Evolutionary conservation across 2,113 vertebrate species (phyloP).

Genomic region (Acrocephalus arundinaceus): DNA sequence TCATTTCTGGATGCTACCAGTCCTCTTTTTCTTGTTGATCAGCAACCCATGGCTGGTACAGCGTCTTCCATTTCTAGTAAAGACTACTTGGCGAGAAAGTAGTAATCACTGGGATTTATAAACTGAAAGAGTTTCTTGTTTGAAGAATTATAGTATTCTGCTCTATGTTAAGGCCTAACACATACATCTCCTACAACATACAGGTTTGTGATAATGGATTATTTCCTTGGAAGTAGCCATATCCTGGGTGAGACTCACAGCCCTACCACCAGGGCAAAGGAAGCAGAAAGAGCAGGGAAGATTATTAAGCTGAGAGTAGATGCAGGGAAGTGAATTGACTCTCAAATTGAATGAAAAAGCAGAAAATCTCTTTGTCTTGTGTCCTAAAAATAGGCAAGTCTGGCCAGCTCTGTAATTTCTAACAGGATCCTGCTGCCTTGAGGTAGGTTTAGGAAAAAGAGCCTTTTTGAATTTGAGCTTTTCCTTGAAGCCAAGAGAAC

Average conservation of each 20-base stretch:
- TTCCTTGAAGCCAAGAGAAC: background rate
- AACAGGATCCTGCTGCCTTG: background rate
- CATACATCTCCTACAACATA: background rate
- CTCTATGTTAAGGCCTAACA: background rate
- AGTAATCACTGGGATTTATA: background rate
- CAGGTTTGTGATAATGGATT: background rate
- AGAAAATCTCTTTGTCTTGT: background rate
- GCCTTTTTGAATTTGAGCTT: background rate
- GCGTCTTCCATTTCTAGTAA: background rate
- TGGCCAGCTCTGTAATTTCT: background rate
- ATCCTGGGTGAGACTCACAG: background rate
- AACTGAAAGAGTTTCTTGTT: background rate
- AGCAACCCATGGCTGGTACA: background rate
- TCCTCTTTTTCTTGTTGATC: background rate
- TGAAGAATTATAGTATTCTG: background rate
- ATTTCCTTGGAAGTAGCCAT: background rate
- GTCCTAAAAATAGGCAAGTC: background rate
- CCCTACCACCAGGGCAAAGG: background rate
- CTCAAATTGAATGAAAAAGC: background rate
- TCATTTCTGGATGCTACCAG: background rate
- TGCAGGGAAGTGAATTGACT: background rate
- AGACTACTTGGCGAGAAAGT: background rate
- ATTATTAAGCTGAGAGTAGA: background rate
- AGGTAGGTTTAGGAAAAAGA: background rate
- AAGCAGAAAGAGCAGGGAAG: background rate